Percentiles rank a stretch among this genome's conserved stretches.
These are phyloP conservation scores for Mystacides longicornis DNA, from an alignment of 2,888 invertebrate species.

Conservation along the genomic window DNA sequence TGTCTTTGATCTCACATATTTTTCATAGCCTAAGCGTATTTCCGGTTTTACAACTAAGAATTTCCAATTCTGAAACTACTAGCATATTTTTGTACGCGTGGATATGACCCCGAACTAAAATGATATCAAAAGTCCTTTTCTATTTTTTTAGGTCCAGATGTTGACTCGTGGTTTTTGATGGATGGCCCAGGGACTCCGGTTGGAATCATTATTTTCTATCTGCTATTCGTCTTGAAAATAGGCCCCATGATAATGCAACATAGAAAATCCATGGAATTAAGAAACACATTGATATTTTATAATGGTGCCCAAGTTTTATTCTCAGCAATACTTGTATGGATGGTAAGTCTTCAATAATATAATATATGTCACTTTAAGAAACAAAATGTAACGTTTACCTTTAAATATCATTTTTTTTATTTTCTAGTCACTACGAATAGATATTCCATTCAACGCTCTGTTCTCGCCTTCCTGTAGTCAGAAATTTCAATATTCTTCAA, in stretches of 20 bases:
- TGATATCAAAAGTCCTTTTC: neutral
- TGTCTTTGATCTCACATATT: too few species aligned
- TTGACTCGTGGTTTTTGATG: constrained; percentile 71
- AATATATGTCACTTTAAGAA: neutral
- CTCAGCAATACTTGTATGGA: constrained; percentile 74
- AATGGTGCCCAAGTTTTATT: constrained; percentile 84
- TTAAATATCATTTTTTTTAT: neutral
- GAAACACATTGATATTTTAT: constrained; percentile 66
- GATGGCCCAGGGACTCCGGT: constrained; percentile 68
- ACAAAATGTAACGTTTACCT: neutral
- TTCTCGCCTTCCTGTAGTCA: constrained; percentile 9
- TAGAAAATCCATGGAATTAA: constrained; percentile 72
- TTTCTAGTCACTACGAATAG: constrained; percentile 8
- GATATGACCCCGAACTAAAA: too few species aligned
- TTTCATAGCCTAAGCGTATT: too few species aligned
- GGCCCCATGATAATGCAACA: constrained; percentile 84
- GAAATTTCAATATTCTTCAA: neutral
- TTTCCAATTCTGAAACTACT: too few species aligned
- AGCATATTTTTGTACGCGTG: too few species aligned
- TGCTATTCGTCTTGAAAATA: constrained; percentile 65
- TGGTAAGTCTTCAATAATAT: constrained; percentile 50
- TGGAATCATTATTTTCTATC: constrained; percentile 61
- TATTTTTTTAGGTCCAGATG: constrained; percentile 35
- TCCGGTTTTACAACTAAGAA: too few species aligned
- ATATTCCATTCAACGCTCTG: constrained; percentile 9